phyloP scores from a whole-genome alignment of 2,888 invertebrate species.

The Xylophagus ater region DNA sequence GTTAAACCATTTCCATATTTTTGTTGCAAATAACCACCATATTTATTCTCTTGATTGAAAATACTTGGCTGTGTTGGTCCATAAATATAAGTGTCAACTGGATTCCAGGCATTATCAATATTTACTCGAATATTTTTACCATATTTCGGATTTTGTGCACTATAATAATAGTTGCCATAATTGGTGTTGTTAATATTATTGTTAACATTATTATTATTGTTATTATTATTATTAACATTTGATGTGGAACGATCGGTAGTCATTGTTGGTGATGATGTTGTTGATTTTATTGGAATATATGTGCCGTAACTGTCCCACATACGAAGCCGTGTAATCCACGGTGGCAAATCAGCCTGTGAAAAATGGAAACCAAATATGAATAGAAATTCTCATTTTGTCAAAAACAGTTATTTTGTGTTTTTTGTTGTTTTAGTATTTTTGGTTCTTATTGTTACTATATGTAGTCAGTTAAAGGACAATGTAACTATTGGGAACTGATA shows the following conservation, averaged over 20 bases:
- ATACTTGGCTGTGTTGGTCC: constrained; percentile 40
- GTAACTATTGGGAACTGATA: too few relatives aligned
- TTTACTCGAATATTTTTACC: constrained; percentile 37
- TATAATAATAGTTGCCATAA: constrained; percentile 36
- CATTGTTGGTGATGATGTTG: constrained; percentile 23
- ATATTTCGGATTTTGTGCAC: constrained; percentile 37
- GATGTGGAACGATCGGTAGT: neutral
- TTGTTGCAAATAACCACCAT: constrained; percentile 35
- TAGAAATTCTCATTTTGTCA: neutral
- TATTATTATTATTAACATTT: constrained; percentile 1
- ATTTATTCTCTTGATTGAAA: constrained; percentile 39
- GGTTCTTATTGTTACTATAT: neutral
- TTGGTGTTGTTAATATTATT: constrained; percentile 29
- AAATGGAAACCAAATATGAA: constrained; percentile 7
- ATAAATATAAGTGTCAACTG: constrained; percentile 39
- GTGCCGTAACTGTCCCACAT: constrained; percentile 62
- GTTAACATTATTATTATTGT: constrained; percentile 11
- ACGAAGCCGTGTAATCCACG: constrained; percentile 58
- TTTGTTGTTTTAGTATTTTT: too few relatives aligned
- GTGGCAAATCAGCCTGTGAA: constrained; percentile 38
- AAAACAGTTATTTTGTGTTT: constrained; percentile 8
- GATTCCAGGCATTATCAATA: constrained; percentile 40
- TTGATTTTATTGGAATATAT: constrained; percentile 37
- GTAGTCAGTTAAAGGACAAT: too few relatives aligned
- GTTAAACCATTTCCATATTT: constrained; percentile 25